Evolutionary conservation across 2,113 vertebrate genomes (phyloP).

Genomic region (Tetrax tetrax): DNA sequence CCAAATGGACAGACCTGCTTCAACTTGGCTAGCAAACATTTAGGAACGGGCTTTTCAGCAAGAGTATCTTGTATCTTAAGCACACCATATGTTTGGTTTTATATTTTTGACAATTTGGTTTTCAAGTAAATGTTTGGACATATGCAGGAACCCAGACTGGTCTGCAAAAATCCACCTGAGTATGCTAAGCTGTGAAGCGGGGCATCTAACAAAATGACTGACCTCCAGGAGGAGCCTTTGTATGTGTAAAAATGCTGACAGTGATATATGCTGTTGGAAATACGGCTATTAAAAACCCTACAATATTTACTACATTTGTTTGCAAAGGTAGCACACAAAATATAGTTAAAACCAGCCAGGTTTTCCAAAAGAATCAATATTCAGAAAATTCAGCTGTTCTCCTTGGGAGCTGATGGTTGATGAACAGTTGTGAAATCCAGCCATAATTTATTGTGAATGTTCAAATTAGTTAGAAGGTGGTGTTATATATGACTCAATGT

Average conservation of each 20-base stretch:
- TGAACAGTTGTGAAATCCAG: slow-evolving; percentile 46
- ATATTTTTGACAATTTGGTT: neutral
- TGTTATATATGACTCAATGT: slow-evolving; percentile 39
- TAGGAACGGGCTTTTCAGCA: neutral
- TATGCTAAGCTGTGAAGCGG: neutral
- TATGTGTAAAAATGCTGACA: slow-evolving; percentile 13
- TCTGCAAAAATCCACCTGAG: neutral
- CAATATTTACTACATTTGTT: neutral
- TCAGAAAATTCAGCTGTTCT: slow-evolving; percentile 23
- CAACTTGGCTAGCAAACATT: neutral
- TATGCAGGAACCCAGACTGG: neutral
- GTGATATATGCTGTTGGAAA: neutral
- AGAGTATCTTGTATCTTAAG: neutral
- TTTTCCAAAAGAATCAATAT: neutral
- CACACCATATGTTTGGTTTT: neutral
- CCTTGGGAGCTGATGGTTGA: slow-evolving; percentile 40
- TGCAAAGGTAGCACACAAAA: neutral
- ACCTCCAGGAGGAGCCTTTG: slow-evolving; percentile 70
- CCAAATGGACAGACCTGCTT: neutral
- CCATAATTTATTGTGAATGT: slow-evolving; percentile 45
- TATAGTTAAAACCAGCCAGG: neutral
- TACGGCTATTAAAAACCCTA: neutral
- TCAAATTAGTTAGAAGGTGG: slow-evolving; percentile 55
- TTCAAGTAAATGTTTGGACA: neutral
- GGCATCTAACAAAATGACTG: slow-evolving; percentile 23